Evolutionary conservation across 2,797 vertebrate genomes (phyloP), one percentile per base, ranked within the genome.

Genomic region (Argentina silus): DNA sequence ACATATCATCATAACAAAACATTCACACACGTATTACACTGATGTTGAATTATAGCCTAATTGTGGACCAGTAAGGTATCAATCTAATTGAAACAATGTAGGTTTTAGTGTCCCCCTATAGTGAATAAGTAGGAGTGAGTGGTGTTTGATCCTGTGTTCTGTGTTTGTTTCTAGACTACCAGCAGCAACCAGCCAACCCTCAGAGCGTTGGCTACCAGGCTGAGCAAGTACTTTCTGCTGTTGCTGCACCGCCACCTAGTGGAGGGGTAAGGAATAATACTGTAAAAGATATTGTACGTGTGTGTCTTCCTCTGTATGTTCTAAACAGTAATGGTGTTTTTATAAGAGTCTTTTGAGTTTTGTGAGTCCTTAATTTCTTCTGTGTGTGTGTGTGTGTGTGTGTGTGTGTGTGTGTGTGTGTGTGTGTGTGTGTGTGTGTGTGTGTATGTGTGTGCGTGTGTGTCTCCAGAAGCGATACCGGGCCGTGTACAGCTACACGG

Each of bases 401-500:
- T 51, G 11, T 62, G 12, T 5, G 12, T 9, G 56, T 21, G 23
- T 59, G 17, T 7, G n/a, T n/a, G n/a, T n/a, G n/a, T n/a, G n/a
- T n/a, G n/a, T n/a, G n/a, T n/a, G 42, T 47, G 0, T 67, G 9
- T 67, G 43, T 69, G 0, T 27, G 48, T 64, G 6, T 1, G 60
- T 72, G 44, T 73, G 42, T 47, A 0, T 67, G 9, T 67, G 43
- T 69, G 0, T 27, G 48, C 61, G 6, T 1, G 60, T 72, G 44
- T 73, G 47, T 76, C 19, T 62, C 0, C 89, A 98, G 97, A 96
- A 93, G 77, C 93, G 94, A 68, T 98, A 92, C 92, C 95, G 94
- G 0, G 97, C 97, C 0, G 81, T 99, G 80, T 98, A 98, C 14
- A 96, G 97, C 87, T 99, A 99, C 86, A 88, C 77, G 0, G 97